These are phyloP conservation scores for human (Homo sapiens) DNA, from an alignment of 2,113 vertebrate species.

Conservation along the genomic window GRCh38 chr7:52864001-52864500, in stretches of 20 bases:
- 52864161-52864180: neutral
- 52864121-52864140: neutral
- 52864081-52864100: neutral
- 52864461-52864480: neutral
- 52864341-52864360: neutral
- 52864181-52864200: neutral
- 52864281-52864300: neutral
- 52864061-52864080: neutral
- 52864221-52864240: neutral
- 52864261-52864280: neutral
- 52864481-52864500: neutral
- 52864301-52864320: neutral
- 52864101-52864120: neutral
- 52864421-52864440: neutral
- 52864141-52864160: neutral
- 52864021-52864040: neutral
- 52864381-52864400: neutral
- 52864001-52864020: neutral
- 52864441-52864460: neutral
- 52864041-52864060: neutral
- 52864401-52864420: neutral
- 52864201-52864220: neutral
- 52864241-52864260: neutral
- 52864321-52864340: neutral
- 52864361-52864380: neutral